These are phyloP conservation scores for Rhimphoctona megacephalus DNA, from an alignment of 2,888 invertebrate species.

Conservation along the genomic window DNA sequence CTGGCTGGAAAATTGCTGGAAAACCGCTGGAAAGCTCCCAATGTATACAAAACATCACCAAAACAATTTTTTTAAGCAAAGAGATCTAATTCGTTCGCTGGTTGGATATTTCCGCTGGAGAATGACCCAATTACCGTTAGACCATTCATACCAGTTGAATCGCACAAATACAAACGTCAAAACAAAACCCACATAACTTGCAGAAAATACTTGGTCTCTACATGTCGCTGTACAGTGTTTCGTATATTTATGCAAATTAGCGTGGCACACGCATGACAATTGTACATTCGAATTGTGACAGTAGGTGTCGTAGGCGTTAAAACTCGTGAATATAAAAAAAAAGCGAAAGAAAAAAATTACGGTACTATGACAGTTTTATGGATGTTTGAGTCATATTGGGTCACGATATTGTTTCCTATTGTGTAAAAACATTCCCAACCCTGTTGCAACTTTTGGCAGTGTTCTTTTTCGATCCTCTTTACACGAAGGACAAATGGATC, in stretches of 20 bases:
- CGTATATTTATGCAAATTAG: slow-evolving; percentile 25
- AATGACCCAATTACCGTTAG: slow-evolving; percentile 14
- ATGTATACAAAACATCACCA: neutral
- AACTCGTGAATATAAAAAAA: neutral
- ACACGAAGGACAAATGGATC: slow-evolving; percentile 67
- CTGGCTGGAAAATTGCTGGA: no score
- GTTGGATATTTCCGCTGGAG: slow-evolving; percentile 37
- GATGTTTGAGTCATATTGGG: slow-evolving; percentile 34
- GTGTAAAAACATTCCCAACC: slow-evolving; percentile 29
- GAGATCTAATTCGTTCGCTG: neutral
- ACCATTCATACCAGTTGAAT: neutral
- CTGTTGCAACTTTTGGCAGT: slow-evolving; percentile 36
- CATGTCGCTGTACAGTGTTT: neutral
- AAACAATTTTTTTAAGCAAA: neutral
- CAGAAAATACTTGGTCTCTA: slow-evolving; percentile 3
- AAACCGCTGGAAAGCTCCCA: no score
- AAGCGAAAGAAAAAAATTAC: slow-evolving; percentile 20
- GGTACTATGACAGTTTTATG: slow-evolving; percentile 60
- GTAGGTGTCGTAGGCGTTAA: slow-evolving; percentile 20
- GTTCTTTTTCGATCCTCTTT: slow-evolving; percentile 13
- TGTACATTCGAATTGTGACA: slow-evolving; percentile 20
- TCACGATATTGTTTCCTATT: slow-evolving; percentile 55
- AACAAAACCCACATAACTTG: neutral
- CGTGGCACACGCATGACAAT: slow-evolving; percentile 43
- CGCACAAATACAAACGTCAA: slow-evolving; percentile 1